Base-by-base conservation (phyloP, 2,113 vertebrate genomes). In the Guaruba guarouba region DNA sequence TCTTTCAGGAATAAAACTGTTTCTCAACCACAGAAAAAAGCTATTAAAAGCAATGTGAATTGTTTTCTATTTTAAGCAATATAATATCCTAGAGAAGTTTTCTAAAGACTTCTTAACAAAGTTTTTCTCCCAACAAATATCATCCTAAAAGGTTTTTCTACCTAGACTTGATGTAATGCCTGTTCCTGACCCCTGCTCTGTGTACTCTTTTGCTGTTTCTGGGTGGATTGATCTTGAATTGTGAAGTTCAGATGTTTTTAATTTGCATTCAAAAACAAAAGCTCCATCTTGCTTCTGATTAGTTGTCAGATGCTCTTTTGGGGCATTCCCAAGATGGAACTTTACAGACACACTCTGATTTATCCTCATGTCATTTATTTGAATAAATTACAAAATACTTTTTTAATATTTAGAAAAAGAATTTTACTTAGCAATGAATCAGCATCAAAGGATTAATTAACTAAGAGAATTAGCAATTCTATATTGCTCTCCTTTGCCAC, bases 401-500 rank as follows among this genome's bases (percentile, higher is more conserved):
- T 23, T 63, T 46, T 57, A 91, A 87, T 75, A 43, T n/a, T 9
- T 71, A 88, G 79, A 91, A 75, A 88, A 94, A 71, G 27, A 90
- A 90, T 90, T 90, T 91, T 94, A 71, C 90, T 93, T 92, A 86
- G 28, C 0, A 0, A 41, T 90, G 62, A 92, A 93, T 90, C 76
- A 88, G 28, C 43, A 71, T 89, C 93, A 79, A 82, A 85, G 43
- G 27, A 48, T 29, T 82, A 91, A 92, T 88, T 94, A 92, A 91
- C 66, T 86, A 88, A 87, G 66, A 91, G 29, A 95, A 95, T 91
- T 86, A 94, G 37, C 43, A 77, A 70, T 91, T 80, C 49, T 33
- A 2, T 85, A 92, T 94, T 90, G 92, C 96, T 94, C 52, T 80
- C 35, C 54, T 94, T 95, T 82, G 33, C 41, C 66, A 84, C 66